Base-by-base conservation (phyloP, 1,140 invertebrate genomes). In the Mamestra configurata region DNA sequence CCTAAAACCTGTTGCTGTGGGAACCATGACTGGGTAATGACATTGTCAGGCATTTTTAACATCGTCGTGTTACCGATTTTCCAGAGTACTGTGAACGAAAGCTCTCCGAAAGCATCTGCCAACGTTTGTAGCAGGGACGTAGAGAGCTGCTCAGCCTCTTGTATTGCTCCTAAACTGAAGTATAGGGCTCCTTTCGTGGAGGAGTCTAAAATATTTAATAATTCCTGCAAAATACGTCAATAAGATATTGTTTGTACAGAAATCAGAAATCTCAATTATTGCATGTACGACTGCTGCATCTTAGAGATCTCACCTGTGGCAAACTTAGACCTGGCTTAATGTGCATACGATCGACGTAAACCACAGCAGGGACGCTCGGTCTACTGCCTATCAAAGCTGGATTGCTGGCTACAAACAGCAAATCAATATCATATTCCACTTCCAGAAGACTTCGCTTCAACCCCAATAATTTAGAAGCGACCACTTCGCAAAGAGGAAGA, bases 1-100 rank as follows among this genome's bases (percentile, higher is more conserved):
- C 96, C 96, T 80, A 97, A 89, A 76, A 97, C 85, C 85, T 96
- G 96, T 81, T 96, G 96, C 83, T 97, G 96, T 15, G 96, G 96
- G 64, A 96, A 92, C 96, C 96, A 96, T 35, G 87, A 88, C 3
- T 89, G 82, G 8, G 95, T 80, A 27, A 93, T 91, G 0, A 96
- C 93, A 86, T 96, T 96, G 1, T 91, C 84, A 10, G 96, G 93
- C 83, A 91, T 86, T 27, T 95, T 91, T 18, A 93, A 84, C 35
- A 94, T 86, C 4, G 90, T 90, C 2, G 94, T 92, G 27, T 95
- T 93, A 66, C 95, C 95, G 81, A 95, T 96, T 87, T 96, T 96
- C 96, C 96, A 96, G n/a, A 97, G 82, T 10, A 97, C 93, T 71
- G 94, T 93, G 76, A 94, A 95, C 27, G 95, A 94, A 15, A 96